phyloP scores from a whole-genome alignment of 2,888 invertebrate species.

The Tipula helvola region DNA sequence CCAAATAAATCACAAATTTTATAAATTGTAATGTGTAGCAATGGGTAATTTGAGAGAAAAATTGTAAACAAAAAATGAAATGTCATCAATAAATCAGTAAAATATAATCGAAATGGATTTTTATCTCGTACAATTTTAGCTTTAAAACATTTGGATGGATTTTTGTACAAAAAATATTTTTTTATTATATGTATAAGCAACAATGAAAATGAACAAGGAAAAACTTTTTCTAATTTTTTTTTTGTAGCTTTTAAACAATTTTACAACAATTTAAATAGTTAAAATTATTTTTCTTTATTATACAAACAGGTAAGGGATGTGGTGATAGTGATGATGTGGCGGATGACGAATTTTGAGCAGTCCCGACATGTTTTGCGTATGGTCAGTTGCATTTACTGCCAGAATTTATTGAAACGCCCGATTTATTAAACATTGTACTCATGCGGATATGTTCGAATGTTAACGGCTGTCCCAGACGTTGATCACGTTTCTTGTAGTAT shows the following conservation, averaged over 20 bases:
- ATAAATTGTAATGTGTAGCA: not conserved
- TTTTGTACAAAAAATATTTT: not conserved
- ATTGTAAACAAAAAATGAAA: not conserved
- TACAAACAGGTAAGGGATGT: constrained; percentile 12
- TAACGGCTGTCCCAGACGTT: constrained; percentile 55
- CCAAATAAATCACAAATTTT: not conserved
- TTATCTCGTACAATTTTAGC: not conserved
- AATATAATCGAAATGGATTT: not conserved
- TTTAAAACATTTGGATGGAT: not conserved
- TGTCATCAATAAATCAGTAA: not conserved
- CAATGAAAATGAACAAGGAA: not conserved
- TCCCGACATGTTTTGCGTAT: not conserved
- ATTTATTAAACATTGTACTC: constrained; percentile 36
- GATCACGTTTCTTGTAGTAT: constrained; percentile 76
- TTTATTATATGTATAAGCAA: not conserved
- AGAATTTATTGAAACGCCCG: not conserved
- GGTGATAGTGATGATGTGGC: not conserved
- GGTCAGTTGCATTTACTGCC: not conserved
- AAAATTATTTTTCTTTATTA: constrained; percentile 14
- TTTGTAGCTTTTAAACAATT: constrained; percentile 16
- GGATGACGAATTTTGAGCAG: not conserved
- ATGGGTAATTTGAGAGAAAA: not conserved
- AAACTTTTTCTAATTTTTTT: not conserved
- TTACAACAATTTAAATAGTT: constrained; percentile 18
- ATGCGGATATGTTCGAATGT: constrained; percentile 51